Conservation (phyloP, 2,797 vertebrate species). For the Sebastiscus tertius region DNA sequence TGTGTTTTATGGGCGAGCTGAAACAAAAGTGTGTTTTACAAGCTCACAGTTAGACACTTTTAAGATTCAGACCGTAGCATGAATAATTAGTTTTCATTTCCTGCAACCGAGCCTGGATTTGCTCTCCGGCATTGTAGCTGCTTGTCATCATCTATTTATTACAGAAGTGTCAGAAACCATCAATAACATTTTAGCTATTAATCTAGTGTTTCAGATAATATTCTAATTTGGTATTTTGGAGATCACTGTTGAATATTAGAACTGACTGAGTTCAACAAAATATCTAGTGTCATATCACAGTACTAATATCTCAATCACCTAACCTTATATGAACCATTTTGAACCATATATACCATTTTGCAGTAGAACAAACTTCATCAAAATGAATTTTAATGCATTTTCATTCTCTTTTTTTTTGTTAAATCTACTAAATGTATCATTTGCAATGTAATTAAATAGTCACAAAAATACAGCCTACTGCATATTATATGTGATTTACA, state of each 20-base stretch:
- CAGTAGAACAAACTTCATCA: background rate
- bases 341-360: background rate
- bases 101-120: conserved; percentile 4
- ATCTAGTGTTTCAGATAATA: background rate
- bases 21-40: conserved; percentile 46
- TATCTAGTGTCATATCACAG: background rate
- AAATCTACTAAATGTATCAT: background rate
- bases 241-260: background rate
- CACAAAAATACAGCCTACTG: background rate
- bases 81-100: conserved; percentile 58
- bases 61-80: conserved; percentile 32
- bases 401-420: background rate
- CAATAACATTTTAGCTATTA: background rate
- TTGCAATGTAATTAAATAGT: background rate
- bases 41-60: conserved; percentile 22
- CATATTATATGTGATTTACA: background rate
- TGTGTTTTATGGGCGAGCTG: conserved; percentile 30
- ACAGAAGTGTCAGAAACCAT: background rate
- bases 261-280: background rate
- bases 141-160: conserved; percentile 20
- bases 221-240: background rate
- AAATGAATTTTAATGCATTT: background rate
- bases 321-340: background rate
- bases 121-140: conserved; percentile 1
- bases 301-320: background rate